These are phyloP conservation scores for Sinosuthora webbiana DNA, from an alignment of 2,113 vertebrate species.

Conservation along the genomic window DNA sequence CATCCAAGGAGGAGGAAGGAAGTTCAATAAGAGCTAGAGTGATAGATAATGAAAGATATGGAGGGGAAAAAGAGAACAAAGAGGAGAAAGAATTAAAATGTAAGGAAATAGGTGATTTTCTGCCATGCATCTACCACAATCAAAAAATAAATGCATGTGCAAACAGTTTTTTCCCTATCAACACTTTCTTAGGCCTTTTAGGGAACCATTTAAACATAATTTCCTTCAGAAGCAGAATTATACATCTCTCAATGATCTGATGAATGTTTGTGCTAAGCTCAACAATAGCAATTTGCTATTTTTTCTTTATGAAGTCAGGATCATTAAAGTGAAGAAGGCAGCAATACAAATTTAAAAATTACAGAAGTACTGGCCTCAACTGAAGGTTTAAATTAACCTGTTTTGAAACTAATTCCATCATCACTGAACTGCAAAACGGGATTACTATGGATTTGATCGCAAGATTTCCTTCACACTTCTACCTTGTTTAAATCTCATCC, in stretches of 20 bases:
- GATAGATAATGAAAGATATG: neutral
- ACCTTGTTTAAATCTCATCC: neutral
- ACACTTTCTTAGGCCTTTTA: neutral
- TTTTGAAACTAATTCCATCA: neutral
- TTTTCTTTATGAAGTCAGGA: neutral
- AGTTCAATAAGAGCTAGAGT: slow-evolving; percentile 65
- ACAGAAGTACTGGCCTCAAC: neutral
- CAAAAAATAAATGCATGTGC: neutral
- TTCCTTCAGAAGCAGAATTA: neutral
- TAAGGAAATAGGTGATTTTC: neutral
- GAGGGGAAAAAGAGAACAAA: neutral
- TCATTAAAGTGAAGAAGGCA: neutral
- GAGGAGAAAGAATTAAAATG: slow-evolving; percentile 1
- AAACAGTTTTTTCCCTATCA: neutral
- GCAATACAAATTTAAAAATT: neutral
- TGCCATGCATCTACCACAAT: neutral
- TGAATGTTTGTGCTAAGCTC: neutral
- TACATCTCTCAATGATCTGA: neutral
- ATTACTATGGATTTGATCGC: neutral
- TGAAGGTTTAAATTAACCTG: neutral
- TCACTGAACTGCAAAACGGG: neutral
- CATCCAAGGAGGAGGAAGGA: slow-evolving; percentile 75
- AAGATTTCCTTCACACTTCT: neutral
- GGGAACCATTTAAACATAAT: neutral
- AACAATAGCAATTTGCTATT: neutral